A percentile compares a stretch with the other conserved stretches of the same genome.
Conservation (phyloP, 2,113 vertebrate species). For the Megaleporinus macrocephalus region DNA sequence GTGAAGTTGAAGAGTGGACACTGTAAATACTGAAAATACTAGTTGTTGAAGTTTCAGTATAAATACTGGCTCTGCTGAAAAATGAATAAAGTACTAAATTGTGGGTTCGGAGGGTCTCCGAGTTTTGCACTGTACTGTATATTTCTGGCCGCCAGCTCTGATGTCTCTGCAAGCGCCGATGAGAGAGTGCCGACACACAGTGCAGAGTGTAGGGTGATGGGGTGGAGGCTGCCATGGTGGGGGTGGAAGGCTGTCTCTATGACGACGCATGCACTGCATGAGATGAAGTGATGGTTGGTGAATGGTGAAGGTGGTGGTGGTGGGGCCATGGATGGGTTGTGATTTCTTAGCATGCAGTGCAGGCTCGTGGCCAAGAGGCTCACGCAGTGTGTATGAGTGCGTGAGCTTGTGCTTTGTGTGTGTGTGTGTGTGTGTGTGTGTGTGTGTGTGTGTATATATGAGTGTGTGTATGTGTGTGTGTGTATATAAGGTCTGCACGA, state of each 20-base stretch:
- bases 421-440: slow-evolving; percentile 2
- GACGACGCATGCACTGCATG: slow-evolving; percentile 41
- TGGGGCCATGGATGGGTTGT: slow-evolving; percentile 23
- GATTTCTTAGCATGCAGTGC: slow-evolving; percentile 47
- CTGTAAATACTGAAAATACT: too few species aligned
- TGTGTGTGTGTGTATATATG: neutral
- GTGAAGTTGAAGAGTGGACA: too few species aligned
- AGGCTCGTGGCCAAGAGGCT: neutral
- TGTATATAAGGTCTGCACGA: slow-evolving; percentile 4
- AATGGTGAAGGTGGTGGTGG: slow-evolving; percentile 39
- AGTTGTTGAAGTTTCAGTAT: too few species aligned
- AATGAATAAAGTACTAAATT: too few species aligned
- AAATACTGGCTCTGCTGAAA: too few species aligned
- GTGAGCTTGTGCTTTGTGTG: neutral
- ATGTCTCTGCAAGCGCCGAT: slow-evolving; percentile 30
- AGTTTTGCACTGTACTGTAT: too few species aligned
- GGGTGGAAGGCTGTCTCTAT: slow-evolving; percentile 17
- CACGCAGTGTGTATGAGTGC: neutral
- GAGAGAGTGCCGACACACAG: slow-evolving; percentile 40
- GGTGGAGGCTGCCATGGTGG: slow-evolving; percentile 36
- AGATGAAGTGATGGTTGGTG: slow-evolving; percentile 48
- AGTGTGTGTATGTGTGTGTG: neutral
- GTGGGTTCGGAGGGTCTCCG: too few species aligned
- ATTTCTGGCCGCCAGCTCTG: slow-evolving; percentile 23
- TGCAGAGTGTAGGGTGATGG: slow-evolving; percentile 42